phyloP scores from a whole-genome alignment of 2,113 vertebrate genomes.

The Neotragus pygmaeus region DNA sequence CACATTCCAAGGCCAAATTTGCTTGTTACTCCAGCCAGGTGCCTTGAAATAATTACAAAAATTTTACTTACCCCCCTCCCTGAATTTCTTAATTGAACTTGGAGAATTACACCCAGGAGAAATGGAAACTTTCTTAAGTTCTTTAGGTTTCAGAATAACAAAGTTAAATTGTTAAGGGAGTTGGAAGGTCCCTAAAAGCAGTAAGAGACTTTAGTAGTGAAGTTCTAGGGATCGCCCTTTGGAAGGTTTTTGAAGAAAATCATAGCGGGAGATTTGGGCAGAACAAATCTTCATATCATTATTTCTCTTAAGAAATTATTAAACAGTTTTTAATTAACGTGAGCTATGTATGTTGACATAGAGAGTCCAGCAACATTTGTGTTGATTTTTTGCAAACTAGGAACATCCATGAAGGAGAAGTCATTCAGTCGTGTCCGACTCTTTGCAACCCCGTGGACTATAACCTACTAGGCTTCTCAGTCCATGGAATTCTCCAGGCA shows the following conservation, averaged over 20 bases:
- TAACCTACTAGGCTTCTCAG: too few species aligned
- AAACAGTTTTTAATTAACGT: neutral
- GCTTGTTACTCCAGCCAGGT: too few species aligned
- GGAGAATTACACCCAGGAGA: neutral
- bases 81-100: neutral
- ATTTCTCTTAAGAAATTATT: neutral
- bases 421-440: too few species aligned
- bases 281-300: neutral
- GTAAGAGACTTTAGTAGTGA: neutral
- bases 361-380: neutral
- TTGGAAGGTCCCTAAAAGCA: neutral
- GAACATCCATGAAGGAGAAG: neutral
- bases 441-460: too few species aligned
- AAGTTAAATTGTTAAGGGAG: slow-evolving; percentile 32
- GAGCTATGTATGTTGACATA: neutral
- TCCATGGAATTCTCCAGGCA: too few species aligned
- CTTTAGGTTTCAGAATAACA: neutral
- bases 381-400: neutral
- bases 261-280: neutral
- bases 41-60: neutral
- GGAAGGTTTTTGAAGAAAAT: neutral
- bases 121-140: neutral
- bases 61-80: neutral
- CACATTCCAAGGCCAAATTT: too few species aligned
- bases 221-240: neutral